Base-by-base conservation (phyloP, 2,113 vertebrate species). In the Stegastes partitus region DNA sequence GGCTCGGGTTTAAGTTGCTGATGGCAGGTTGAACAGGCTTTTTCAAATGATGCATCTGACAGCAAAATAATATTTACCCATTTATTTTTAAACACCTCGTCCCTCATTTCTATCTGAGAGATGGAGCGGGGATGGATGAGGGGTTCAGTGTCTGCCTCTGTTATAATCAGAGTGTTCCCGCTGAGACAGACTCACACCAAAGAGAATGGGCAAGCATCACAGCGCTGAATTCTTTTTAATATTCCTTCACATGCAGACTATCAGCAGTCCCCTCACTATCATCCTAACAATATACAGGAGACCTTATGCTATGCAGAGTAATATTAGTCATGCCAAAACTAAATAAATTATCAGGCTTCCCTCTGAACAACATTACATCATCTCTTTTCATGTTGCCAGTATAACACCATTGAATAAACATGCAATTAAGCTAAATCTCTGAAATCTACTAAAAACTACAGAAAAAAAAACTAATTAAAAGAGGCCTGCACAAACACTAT, bases 51-150 rank as follows among this genome's bases (percentile, higher is more conserved):
- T 61, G 62, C 42, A 64, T 80, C 34, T 81, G 65, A 80, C 56
- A 74, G 59, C 22, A 53, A 80, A 72, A 82, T 74, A 65, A 74
- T 63, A 86, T 88, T 80, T 69, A 80, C 66, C 14, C 55, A 83
- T 87, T 66, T 83, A 76, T 81, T 77, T 83, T 83, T 81, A 64
- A 84, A 78, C 28, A 56, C 16, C 53, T 72, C n/a, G 69, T 67
- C 45, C 67, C 49, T 70, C 18, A 11, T 77, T 25, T 74, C 6
- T 51, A 18, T 74, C 45, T 22, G 68, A 55, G 66, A 76, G 67
- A 51, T 9, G 1, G 37, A 21, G 34, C 1, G 11, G 25, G 66
- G 49, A 68, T 64, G 71, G 44, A 34, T 45, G n/a, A 74, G 63
- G 25, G 15, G 57, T 65, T 67, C 3, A n/a, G 76, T 53, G 68